Evolutionary conservation across 2,888 invertebrate species (phyloP), one percentile per base, ranked within the genome.

Genomic region (Scaptomyza caliginosa): DNA sequence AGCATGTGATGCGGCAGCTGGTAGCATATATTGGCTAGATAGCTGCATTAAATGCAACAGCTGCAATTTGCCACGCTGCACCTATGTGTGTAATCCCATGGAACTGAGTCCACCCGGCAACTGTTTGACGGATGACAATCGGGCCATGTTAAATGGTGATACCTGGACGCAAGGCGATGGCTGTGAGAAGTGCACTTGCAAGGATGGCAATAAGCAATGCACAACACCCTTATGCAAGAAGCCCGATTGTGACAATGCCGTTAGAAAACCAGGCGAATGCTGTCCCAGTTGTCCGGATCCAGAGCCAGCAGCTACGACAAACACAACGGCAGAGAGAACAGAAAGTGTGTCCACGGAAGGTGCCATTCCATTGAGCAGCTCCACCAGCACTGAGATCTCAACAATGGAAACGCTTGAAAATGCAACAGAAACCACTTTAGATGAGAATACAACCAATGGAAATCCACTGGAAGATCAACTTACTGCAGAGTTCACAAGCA

Each of bases 21-120:
- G 56, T 58, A 16, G 34, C 10, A 49, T 17, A 13, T 79, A 64
- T 11, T 84, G 81, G 43, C 23, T 1, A 4, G 23, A 57, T 7
- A 34, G 16, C 0, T 91, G 90, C 59, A 72, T 43, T 3, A 79
- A 78, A 30, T 90, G 90, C 65, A 72, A 76, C 26, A 88, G 90
- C 51, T 80, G 83, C 36, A 10, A 13, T 5, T 21, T 30, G 7
- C 13, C 24, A 6, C 38, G 48, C 2, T 72, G 71, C 36, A 23
- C 36, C 0, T 7, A 46, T 13, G n/a, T 51, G n/a, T 70, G 69
- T 48, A 7, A 39, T 16, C 58, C 34, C 16, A 34, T 34, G 24
- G 56, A 65, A 0, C 24, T 40, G 13, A n/a, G 36, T 7, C 32
- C 51, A 4, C 54, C 54, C 6, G 57, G 59, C 49, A 73, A 77